Evolutionary conservation across 2,888 invertebrate species (phyloP).

Genomic region (Listrodromus nycthemerus): DNA sequence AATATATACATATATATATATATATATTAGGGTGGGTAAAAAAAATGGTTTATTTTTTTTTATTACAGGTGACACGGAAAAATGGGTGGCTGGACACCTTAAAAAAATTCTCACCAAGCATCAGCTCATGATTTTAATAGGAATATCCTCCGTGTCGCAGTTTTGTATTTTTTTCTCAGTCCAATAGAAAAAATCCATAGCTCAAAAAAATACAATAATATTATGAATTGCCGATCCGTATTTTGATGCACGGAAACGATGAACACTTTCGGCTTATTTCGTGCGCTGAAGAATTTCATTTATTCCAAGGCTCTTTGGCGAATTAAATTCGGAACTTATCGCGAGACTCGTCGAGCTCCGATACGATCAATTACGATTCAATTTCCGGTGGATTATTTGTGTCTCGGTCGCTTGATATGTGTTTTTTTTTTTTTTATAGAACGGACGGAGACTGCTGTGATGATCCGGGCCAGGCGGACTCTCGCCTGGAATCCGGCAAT

Average conservation of each 20-base stretch:
- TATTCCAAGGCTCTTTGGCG: not conserved
- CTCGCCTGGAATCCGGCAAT: conserved; percentile 73
- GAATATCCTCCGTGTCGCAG: too few relatives aligned
- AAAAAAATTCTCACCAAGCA: too few relatives aligned
- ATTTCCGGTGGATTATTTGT: conserved; percentile 33
- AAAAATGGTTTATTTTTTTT: too few relatives aligned
- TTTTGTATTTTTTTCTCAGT: too few relatives aligned
- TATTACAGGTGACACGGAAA: too few relatives aligned
- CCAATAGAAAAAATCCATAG: too few relatives aligned
- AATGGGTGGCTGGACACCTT: too few relatives aligned
- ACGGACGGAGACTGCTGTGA: conserved; percentile 70
- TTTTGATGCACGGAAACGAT: not conserved
- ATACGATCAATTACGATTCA: conserved; percentile 33
- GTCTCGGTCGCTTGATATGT: conserved; percentile 35
- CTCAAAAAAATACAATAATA: too few relatives aligned
- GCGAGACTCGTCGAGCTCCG: not conserved
- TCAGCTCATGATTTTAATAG: too few relatives aligned
- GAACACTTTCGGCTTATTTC: not conserved
- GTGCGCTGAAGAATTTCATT: not conserved
- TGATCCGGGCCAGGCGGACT: conserved; percentile 75
- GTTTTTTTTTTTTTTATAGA: conserved; percentile 66
- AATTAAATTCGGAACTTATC: not conserved
- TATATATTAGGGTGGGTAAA: too few relatives aligned
- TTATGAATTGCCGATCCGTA: not conserved
- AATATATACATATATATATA: too few relatives aligned